Conservation (phyloP, 2,888 invertebrate species). For the Ichneumoninae sp. region DNA sequence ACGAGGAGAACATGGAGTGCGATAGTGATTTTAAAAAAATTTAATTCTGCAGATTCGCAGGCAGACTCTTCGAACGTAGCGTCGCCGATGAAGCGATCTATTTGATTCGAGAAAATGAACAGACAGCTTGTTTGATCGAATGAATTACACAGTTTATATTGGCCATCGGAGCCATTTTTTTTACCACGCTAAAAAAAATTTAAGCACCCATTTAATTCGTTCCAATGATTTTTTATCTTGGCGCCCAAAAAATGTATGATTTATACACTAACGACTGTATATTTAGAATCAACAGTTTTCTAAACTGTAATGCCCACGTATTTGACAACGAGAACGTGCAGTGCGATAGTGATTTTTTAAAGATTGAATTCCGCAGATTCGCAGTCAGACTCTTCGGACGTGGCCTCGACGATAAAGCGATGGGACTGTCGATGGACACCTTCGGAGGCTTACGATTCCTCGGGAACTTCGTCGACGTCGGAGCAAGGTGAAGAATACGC, state of each 20-base stretch:
- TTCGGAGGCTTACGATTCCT: constrained; percentile 80
- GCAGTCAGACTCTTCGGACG: constrained; percentile 78
- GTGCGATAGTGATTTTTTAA: background rate
- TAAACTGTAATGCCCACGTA: background rate
- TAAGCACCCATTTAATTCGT: background rate
- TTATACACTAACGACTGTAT: background rate
- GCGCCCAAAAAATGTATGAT: background rate
- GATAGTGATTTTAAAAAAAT: background rate
- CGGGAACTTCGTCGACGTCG: constrained; percentile 76
- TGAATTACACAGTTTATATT: background rate
- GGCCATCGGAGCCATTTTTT: background rate
- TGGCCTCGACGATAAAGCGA: constrained; percentile 78
- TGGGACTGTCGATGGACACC: constrained; percentile 80
- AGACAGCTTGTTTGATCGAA: background rate
- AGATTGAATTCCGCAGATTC: constrained; percentile 70
- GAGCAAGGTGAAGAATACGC: constrained; percentile 75
- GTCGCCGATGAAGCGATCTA: constrained; percentile 78
- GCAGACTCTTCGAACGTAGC: constrained; percentile 79
- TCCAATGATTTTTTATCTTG: background rate
- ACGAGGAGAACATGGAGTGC: background rate
- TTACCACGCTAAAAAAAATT: background rate
- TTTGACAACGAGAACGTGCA: background rate
- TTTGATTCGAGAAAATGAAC: too few relatives aligned
- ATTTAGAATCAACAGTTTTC: background rate
- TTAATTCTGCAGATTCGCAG: constrained; percentile 72